Evolutionary conservation across 2,113 vertebrate species (phyloP).

Genomic region (Perca schrenkii): DNA sequence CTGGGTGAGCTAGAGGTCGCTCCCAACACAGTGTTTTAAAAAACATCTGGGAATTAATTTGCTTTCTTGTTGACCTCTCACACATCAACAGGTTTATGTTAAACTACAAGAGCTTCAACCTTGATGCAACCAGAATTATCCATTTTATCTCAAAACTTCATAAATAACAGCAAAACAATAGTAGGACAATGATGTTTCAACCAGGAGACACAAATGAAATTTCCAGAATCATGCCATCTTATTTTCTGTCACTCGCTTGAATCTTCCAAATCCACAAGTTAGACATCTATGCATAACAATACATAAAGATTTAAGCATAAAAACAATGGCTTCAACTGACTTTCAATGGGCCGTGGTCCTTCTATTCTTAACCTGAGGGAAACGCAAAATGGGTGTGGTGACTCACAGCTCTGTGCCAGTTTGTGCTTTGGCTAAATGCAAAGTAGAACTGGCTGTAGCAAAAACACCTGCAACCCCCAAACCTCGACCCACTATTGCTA

Average conservation of each 20-base stretch:
- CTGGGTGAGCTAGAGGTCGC: no score
- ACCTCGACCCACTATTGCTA: conserved; percentile 12
- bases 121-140: not conserved
- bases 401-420: conserved; percentile 52
- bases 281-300: conserved; percentile 9
- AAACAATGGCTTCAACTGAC: conserved; percentile 31
- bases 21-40: not conserved
- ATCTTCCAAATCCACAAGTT: not conserved
- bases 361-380: conserved; percentile 21
- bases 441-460: conserved; percentile 57
- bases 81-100: not conserved
- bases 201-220: not conserved
- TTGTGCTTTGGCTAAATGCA: conserved; percentile 75
- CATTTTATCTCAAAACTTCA: not conserved
- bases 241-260: conserved; percentile 1
- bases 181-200: not conserved
- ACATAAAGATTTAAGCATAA: no score
- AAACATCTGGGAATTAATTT: not conserved
- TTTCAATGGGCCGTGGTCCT: not conserved
- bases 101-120: not conserved
- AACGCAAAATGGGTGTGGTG: conserved; percentile 17
- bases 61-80: not conserved
- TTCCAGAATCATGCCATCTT: not conserved
- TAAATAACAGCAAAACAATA: not conserved
- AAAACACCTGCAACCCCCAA: conserved; percentile 62